These are phyloP conservation scores for Drosophila asahinai DNA, from an alignment of 1,140 invertebrate species.

Conservation along the genomic window DNA sequence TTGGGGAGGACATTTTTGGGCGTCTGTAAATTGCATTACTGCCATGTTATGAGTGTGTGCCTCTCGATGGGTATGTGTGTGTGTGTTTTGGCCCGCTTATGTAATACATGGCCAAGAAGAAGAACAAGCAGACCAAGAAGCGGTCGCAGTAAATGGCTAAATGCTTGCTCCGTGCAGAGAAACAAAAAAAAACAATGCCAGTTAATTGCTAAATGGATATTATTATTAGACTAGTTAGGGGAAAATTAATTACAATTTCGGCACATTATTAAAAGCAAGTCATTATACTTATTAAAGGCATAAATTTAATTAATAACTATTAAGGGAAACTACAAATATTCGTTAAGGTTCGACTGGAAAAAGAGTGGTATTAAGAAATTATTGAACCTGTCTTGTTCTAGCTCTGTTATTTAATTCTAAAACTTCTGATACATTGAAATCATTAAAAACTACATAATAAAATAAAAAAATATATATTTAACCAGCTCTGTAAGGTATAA, in stretches of 20 bases:
- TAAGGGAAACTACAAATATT: background rate
- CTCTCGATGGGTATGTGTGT: conserved; percentile 1
- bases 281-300: background rate
- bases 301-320: background rate
- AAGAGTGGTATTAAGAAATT: background rate
- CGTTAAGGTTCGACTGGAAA: background rate
- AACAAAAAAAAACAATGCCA: background rate
- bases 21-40: conserved; percentile 80
- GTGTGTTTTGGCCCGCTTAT: conserved; percentile 45
- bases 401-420: background rate
- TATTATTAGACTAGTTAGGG: conserved; percentile 9
- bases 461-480: background rate
- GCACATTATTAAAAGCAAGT: background rate
- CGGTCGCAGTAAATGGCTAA: conserved; percentile 28
- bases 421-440: accelerated
- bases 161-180: conserved; percentile 4
- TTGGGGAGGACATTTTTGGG: conserved; percentile 31
- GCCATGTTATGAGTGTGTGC: conserved; percentile 33
- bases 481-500: too few relatives aligned
- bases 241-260: background rate
- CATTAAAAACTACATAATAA: background rate
- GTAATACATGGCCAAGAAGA: conserved; percentile 59
- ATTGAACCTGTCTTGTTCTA: too few relatives aligned
- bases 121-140: conserved; percentile 8
- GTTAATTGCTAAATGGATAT: background rate